Evolutionary conservation across 2,797 vertebrate genomes (phyloP).

Genomic region (Enoplosus armatus): DNA sequence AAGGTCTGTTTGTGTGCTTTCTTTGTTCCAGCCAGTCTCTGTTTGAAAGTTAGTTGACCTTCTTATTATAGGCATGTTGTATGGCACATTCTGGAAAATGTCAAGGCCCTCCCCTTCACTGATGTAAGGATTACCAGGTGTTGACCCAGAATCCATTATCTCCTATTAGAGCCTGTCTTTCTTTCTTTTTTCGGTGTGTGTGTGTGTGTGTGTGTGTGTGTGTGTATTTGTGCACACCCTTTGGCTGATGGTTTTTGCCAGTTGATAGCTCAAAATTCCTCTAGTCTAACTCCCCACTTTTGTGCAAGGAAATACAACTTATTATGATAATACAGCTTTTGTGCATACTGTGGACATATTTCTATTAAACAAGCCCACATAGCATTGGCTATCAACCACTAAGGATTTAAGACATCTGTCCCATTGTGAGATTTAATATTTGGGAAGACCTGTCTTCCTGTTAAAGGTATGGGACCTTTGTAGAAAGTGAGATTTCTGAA

Average conservation of each 20-base stretch:
- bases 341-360: not conserved
- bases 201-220: constrained; percentile 29
- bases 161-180: constrained; percentile 78
- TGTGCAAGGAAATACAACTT: not conserved
- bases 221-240: not conserved
- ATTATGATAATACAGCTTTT: too few species aligned
- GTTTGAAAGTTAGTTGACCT: constrained; percentile 71
- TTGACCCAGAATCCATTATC: constrained; percentile 83
- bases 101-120: constrained; percentile 71
- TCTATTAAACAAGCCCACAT: not conserved
- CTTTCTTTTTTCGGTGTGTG: constrained; percentile 40
- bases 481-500: too few species aligned
- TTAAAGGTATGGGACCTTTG: too few species aligned
- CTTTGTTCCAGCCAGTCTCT: constrained; percentile 58
- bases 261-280: constrained; percentile 8
- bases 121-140: constrained; percentile 84
- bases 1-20: constrained; percentile 57
- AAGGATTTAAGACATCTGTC: not conserved
- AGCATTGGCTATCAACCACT: not conserved
- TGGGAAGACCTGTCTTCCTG: not conserved
- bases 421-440: not conserved
- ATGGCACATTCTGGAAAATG: constrained; percentile 78
- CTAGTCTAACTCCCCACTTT: not conserved
- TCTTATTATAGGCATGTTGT: constrained; percentile 71
- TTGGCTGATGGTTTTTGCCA: constrained; percentile 23